phyloP scores from a whole-genome alignment of 2,113 vertebrate genomes.

The Lagenorhynchus albirostris region DNA sequence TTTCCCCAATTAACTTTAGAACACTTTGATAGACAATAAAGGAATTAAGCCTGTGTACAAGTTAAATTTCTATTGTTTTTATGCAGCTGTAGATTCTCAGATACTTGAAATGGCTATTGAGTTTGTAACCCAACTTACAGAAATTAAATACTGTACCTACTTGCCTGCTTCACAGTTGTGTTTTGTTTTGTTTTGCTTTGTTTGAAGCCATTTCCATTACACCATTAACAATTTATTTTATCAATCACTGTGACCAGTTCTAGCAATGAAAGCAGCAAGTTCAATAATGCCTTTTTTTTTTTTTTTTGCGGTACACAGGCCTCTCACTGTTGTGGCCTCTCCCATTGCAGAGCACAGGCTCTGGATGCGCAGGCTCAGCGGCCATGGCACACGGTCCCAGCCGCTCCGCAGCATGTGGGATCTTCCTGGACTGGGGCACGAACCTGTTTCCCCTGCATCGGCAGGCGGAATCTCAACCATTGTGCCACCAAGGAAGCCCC shows the following conservation, averaged over 20 bases:
- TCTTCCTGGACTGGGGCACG: too few relatives aligned
- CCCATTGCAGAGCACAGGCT: too few relatives aligned
- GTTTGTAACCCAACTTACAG: neutral
- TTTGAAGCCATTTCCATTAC: neutral
- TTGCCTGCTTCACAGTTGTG: neutral
- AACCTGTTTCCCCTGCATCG: too few relatives aligned
- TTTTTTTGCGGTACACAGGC: too few relatives aligned
- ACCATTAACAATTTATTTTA: neutral
- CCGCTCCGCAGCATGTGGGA: too few relatives aligned
- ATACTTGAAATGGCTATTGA: neutral
- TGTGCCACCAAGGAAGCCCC: too few relatives aligned
- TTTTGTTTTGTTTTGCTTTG: neutral
- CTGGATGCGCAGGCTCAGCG: too few relatives aligned
- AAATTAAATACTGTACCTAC: neutral
- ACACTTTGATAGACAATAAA: neutral
- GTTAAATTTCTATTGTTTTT: neutral
- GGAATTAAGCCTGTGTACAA: neutral
- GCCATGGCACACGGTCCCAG: too few relatives aligned
- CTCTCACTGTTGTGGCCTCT: too few relatives aligned
- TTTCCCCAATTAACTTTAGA: neutral
- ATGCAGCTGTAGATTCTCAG: neutral
- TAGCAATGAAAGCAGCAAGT: neutral
- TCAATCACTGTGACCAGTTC: neutral
- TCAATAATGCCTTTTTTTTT: neutral
- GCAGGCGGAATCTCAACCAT: too few relatives aligned